A percentile compares a stretch with the other conserved stretches of the same genome.
These are phyloP conservation scores for Branchellion lobata DNA, from an alignment of 2,888 invertebrate genomes.

Conservation along the genomic window DNA sequence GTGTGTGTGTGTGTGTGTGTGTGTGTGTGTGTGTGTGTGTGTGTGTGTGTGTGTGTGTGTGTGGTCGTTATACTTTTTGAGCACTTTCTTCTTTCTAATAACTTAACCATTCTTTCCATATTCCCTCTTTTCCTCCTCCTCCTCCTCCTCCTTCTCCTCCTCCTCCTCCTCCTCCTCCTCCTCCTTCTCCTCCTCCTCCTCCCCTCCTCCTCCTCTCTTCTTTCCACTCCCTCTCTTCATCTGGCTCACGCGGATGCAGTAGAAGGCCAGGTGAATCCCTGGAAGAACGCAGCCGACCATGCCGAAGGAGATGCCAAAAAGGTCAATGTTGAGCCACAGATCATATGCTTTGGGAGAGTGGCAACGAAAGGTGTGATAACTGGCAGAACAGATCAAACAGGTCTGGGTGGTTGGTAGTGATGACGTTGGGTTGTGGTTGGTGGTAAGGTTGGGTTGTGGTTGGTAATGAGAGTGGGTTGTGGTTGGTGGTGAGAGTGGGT, in stretches of 20 bases:
- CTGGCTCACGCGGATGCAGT: conserved; percentile 79
- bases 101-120: neutral
- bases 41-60: conserved; percentile 34
- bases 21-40: conserved; percentile 40
- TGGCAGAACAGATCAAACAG: conserved; percentile 86
- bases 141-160: neutral
- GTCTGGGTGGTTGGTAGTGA: conserved; percentile 70
- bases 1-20: conserved; percentile 38
- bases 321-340: conserved; percentile 82
- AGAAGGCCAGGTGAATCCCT: conserved; percentile 93
- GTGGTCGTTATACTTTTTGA: neutral
- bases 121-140: neutral
- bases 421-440: no score
- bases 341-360: conserved; percentile 82
- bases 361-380: conserved; percentile 92
- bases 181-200: conserved; percentile 31
- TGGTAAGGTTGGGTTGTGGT: no score
- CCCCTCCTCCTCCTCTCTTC: conserved; percentile 11
- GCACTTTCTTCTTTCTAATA: neutral
- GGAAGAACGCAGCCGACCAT: conserved; percentile 90
- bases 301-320: conserved; percentile 88
- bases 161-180: conserved; percentile 5
- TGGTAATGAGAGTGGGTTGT: no score
- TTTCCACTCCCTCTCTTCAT: neutral
- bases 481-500: no score